phyloP scores from a whole-genome alignment of 53 echinoderm and acorn worm genomes.

The Paracentrotus lividus region DNA sequence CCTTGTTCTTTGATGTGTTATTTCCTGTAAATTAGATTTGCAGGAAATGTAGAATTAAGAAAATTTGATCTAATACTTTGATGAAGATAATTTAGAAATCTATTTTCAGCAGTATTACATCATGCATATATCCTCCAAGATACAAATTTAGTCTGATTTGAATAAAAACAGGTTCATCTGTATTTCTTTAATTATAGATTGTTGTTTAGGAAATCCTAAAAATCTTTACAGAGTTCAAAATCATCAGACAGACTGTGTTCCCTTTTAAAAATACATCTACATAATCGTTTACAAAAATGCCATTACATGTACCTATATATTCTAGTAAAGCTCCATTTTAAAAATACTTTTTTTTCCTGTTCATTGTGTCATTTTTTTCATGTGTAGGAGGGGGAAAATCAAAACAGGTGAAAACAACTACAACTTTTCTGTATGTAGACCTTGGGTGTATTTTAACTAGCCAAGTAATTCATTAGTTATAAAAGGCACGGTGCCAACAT shows the following conservation, averaged over 20 bases:
- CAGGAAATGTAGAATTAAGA: not conserved
- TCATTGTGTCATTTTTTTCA: not conserved
- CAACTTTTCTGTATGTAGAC: not conserved
- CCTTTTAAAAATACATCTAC: too few relatives aligned
- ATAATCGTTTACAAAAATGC: too few relatives aligned
- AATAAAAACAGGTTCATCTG: not conserved
- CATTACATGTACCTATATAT: too few relatives aligned
- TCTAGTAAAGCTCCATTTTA: too few relatives aligned
- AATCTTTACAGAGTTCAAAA: too few relatives aligned
- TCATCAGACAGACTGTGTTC: too few relatives aligned
- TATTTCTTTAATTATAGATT: not conserved
- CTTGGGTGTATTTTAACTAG: not conserved
- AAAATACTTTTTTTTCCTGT: too few relatives aligned
- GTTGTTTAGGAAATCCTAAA: too few relatives aligned
- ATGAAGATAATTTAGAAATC: not conserved
- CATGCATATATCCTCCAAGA: not conserved
- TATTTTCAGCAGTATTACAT: not conserved
- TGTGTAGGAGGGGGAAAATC: not conserved
- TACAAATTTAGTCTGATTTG: not conserved
- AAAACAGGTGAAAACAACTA: not conserved
- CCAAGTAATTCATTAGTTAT: slow-evolving; percentile 14
- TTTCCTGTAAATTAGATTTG: not conserved
- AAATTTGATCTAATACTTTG: not conserved
- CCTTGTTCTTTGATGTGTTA: not conserved
- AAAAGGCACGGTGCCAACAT: slow-evolving; percentile 7